A percentile compares a stretch with the other conserved stretches of the same genome.
Evolutionary conservation across 2,888 invertebrate species (phyloP).

Genomic region (Troglohyphantes excavatus): DNA sequence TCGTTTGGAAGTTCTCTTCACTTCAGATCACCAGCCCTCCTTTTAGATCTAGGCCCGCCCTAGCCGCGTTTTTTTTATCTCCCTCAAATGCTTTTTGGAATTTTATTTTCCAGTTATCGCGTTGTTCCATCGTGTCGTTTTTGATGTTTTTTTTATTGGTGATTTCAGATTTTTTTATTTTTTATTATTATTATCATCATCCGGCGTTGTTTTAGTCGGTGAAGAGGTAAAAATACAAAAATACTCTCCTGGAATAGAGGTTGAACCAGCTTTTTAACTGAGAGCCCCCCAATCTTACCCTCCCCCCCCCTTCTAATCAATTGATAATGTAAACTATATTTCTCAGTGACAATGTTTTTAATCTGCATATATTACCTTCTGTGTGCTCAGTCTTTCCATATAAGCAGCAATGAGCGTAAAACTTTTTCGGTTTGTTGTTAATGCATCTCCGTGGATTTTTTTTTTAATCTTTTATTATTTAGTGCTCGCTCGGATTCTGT

Average conservation of each 20-base stretch:
- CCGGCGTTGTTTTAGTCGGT: conserved; percentile 48
- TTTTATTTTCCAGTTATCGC: conserved; percentile 75
- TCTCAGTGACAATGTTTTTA: conserved; percentile 77
- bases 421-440: conserved; percentile 64
- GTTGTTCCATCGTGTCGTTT: conserved; percentile 63
- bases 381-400: conserved; percentile 24
- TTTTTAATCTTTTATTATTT: conserved; percentile 50
- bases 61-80: conserved; percentile 48
- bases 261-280: conserved; percentile 45
- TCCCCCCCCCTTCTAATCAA: conserved; percentile 67
- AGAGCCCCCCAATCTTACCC: no score
- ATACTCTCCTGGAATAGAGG: conserved; percentile 22
- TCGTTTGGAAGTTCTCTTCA: conserved; percentile 69
- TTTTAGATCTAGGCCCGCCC: conserved; percentile 46
- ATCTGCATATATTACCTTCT: conserved; percentile 75
- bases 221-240: conserved; percentile 58
- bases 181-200: conserved; percentile 4
- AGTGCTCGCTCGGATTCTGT: conserved; percentile 53
- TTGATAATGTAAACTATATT: conserved; percentile 77
- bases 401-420: conserved; percentile 41
- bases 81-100: conserved; percentile 55
- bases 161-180: neutral
- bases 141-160: conserved; percentile 52
- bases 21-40: conserved; percentile 65
- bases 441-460: conserved; percentile 42